Conservation (phyloP, 2,888 invertebrate species). For the Spisula solida region DNA sequence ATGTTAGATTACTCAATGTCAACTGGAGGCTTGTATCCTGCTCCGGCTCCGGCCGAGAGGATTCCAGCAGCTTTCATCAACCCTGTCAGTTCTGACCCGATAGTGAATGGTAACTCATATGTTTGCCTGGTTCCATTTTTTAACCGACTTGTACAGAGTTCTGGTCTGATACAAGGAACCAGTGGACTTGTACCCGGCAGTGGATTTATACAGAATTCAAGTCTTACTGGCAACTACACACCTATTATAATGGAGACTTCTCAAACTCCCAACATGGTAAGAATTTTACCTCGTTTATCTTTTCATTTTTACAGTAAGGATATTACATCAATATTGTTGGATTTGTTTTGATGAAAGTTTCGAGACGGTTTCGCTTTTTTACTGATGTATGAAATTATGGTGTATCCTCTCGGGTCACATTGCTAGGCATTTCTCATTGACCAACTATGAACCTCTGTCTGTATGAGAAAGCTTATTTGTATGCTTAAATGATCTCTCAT, state of each 20-base stretch:
- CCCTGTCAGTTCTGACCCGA: constrained; percentile 60
- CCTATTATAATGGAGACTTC: constrained; percentile 78
- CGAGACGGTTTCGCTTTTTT: not conserved
- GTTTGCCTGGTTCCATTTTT: constrained; percentile 71
- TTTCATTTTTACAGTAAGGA: not conserved
- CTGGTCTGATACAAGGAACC: constrained; percentile 62
- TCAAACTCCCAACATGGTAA: constrained; percentile 76
- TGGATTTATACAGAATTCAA: constrained; percentile 65
- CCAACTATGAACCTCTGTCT: not conserved
- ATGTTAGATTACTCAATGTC: constrained; percentile 64
- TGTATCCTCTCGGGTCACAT: not conserved
- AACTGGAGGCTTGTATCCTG: constrained; percentile 68
- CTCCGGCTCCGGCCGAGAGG: constrained; percentile 66
- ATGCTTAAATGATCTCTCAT: not conserved
- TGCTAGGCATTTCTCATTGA: not conserved
- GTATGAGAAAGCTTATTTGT: not conserved
- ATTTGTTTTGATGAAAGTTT: not conserved
- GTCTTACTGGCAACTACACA: constrained; percentile 67
- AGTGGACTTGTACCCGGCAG: constrained; percentile 56
- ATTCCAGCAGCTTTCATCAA: constrained; percentile 65
- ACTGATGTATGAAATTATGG: constrained; percentile 1
- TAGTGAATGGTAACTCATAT: constrained; percentile 63
- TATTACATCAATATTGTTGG: not conserved
- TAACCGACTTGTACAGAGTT: constrained; percentile 70
- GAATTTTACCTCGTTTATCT: not conserved